Conservation (phyloP, 2,113 vertebrate genomes). For the Rhinolophus ferrumequinum region DNA sequence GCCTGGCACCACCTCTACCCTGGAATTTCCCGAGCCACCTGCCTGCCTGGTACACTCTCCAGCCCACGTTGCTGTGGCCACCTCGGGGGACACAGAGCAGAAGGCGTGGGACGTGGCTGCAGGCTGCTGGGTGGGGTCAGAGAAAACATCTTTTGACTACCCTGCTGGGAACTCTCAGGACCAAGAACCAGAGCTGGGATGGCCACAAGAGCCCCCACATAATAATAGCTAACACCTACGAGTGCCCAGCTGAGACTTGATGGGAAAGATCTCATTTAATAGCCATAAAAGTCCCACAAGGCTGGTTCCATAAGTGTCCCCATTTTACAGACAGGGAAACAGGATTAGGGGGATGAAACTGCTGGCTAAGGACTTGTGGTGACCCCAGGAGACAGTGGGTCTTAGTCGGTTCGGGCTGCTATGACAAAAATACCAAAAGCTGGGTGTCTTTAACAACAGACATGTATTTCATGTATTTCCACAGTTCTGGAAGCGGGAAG, state of each 20-base stretch:
- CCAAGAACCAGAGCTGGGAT: neutral
- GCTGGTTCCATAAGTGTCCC: neutral
- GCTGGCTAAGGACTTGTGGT: neutral
- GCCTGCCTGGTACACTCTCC: neutral
- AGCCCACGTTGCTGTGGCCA: neutral
- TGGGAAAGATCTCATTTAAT: neutral
- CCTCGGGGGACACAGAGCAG: neutral
- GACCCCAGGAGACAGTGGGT: neutral
- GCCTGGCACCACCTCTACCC: neutral
- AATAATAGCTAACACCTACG: rapidly evolving
- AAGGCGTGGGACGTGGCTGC: neutral
- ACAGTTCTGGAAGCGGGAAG: neutral
- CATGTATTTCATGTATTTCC: neutral
- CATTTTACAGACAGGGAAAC: neutral
- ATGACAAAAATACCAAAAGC: neutral
- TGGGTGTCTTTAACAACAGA: neutral
- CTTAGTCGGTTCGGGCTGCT: neutral
- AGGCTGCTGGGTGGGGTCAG: too few relatives aligned
- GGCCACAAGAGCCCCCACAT: neutral
- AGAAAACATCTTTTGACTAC: neutral
- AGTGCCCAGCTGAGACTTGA: neutral
- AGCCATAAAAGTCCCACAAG: neutral
- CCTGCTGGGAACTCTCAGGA: neutral
- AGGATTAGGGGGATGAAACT: neutral
- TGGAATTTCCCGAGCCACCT: neutral